A percentile compares a stretch with the other conserved stretches of the same genome.
phyloP scores from a whole-genome alignment of 2,113 vertebrate genomes.

The Anas platyrhynchos region DNA sequence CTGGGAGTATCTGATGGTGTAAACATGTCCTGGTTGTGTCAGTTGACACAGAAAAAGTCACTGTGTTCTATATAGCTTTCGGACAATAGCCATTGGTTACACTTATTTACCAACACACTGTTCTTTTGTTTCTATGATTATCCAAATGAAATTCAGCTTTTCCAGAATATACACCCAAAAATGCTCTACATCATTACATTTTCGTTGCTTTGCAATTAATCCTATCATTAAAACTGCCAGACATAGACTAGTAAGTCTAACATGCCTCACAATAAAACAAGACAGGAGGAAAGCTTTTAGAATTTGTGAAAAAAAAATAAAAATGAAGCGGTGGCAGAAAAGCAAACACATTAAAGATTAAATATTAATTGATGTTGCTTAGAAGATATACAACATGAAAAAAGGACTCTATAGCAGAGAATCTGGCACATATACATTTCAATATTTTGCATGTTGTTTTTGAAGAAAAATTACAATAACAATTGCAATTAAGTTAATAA shows the following conservation, averaged over 20 bases:
- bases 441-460: neutral
- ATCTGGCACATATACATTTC: neutral
- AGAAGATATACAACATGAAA: neutral
- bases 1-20: neutral
- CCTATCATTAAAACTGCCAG: neutral
- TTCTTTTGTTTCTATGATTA: neutral
- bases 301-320: neutral
- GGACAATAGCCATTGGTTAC: neutral
- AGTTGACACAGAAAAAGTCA: neutral
- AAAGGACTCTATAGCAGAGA: neutral
- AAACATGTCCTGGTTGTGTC: rapidly evolving
- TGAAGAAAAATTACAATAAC: neutral
- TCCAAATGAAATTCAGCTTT: neutral
- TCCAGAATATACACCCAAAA: neutral
- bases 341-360: neutral
- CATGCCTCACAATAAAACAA: neutral
- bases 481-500: neutral
- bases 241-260: neutral
- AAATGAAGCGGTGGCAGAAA: neutral
- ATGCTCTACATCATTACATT: neutral
- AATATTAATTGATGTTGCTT: neutral
- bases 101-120: neutral
- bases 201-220: neutral
- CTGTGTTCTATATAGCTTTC: neutral
- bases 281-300: neutral